Percentiles rank a stretch among this genome's conserved stretches.
phyloP scores from a whole-genome alignment of 2,888 invertebrate genomes.

The Caenorhabditis sp. region DNA sequence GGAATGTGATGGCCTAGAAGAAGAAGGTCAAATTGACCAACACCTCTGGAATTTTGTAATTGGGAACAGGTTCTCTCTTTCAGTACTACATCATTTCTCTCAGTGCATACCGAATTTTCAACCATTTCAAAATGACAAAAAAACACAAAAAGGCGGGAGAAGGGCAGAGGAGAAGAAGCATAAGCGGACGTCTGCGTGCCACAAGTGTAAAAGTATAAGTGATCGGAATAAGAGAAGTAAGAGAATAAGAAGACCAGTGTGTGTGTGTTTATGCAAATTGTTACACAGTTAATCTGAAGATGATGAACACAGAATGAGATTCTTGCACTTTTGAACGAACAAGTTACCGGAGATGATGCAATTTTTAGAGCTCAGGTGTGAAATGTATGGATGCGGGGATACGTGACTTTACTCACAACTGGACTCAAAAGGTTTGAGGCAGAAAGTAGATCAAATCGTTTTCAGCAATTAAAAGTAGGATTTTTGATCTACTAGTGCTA shows the following conservation, averaged over 20 bases:
- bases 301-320: background rate
- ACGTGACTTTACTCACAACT: no score
- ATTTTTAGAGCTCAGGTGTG: constrained; percentile 1
- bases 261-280: constrained; percentile 54
- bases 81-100: constrained; percentile 15
- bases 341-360: constrained; percentile 23
- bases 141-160: constrained; percentile 20
- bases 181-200: constrained; percentile 21
- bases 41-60: constrained; percentile 52
- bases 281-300: constrained; percentile 39
- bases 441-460: no score
- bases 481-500: no score
- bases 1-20: constrained; percentile 39
- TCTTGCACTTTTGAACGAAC: constrained; percentile 14
- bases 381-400: background rate
- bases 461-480: no score
- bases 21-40: constrained; percentile 56
- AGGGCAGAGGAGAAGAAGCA: constrained; percentile 24
- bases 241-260: constrained; percentile 21
- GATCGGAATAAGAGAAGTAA: constrained; percentile 12
- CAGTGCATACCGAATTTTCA: constrained; percentile 24
- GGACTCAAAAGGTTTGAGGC: no score
- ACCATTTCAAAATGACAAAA: constrained; percentile 35
- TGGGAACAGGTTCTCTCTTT: constrained; percentile 32
- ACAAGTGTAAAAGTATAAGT: constrained; percentile 51